Base-by-base conservation (phyloP, 1,140 invertebrate genomes). In the Zaprionus taronus region DNA sequence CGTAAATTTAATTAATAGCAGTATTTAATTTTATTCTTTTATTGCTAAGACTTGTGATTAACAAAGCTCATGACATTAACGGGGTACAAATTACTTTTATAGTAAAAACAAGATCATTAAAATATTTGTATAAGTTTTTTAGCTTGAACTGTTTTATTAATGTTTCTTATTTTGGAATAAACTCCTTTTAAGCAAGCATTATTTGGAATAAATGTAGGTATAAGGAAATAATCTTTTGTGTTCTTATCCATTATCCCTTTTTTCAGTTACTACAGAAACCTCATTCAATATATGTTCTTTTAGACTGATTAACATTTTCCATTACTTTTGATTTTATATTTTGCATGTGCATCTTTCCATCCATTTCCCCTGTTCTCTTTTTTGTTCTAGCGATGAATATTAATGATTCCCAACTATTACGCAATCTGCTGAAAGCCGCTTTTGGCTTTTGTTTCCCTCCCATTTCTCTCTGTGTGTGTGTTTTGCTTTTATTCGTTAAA, bases 331-430 rank as follows among this genome's bases (percentile, higher is more conserved):
- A 12, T 28, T 9, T 17, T 2, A 28, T 53, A 24, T 34, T 47
- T 47, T 12, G 6, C 49, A 68, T 69, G 41, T 41, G 31, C 55
- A 14, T 28, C 41, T 49, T 34, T 22, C 17, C 2, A 12, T 17
- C 9, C 9, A 20, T 51, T 49, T 17, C 1, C 1, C 44, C 20
- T 2, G 14, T 5, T 26, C 26, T 41, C 17, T 15, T 61, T 28
- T 61, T 72, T 57, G 15, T 62, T 49, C 20, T 47, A 67, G 53
- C 63, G 57, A 86, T 86, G 66, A 85, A 86, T 86, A 86, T 86
- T 82, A 83, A 86, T 83, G 80, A 80, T 72, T 74, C 56, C 26
- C 31, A 49, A 49, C 17, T 74, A 56, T 72, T 41, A 44, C 28
- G 57, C 53, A 78, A 82, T 62, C 66, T 67, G 62, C 36, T 72